Evolutionary conservation across 2,888 invertebrate genomes (phyloP).

Genomic region (Clistopyga incitator): DNA sequence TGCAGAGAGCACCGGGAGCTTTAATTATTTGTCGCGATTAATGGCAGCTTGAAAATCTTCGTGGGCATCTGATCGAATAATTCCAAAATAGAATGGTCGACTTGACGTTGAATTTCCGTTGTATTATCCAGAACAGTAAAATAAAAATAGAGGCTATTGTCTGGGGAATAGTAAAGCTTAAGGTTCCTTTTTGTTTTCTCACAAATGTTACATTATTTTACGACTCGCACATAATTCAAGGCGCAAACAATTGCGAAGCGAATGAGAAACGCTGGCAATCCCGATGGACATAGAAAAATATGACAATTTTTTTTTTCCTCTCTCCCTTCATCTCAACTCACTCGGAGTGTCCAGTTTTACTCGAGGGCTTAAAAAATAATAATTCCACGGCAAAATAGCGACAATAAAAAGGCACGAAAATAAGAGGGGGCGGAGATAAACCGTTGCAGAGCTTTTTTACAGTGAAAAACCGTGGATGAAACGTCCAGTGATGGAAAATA

Average conservation of each 20-base stretch:
- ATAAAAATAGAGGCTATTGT: neutral
- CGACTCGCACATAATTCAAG: neutral
- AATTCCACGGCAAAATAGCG: conserved; percentile 10
- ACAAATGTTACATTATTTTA: conserved; percentile 1
- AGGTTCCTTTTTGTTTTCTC: neutral
- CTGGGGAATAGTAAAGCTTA: neutral
- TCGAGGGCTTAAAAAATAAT: conserved; percentile 15
- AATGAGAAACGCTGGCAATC: neutral
- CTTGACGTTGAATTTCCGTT: neutral
- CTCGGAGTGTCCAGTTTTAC: neutral
- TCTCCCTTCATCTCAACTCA: neutral
- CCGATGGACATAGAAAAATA: neutral
- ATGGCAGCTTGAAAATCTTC: neutral
- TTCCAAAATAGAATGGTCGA: neutral
- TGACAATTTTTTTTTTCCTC: neutral
- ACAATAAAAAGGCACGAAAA: conserved; percentile 29
- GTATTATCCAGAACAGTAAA: neutral
- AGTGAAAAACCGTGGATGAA: conserved; percentile 18
- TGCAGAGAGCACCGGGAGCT: neutral
- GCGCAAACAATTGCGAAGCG: neutral
- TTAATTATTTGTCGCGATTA: neutral
- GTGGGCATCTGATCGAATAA: neutral
- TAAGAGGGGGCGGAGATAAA: conserved; percentile 36
- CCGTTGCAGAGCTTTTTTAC: conserved; percentile 58
- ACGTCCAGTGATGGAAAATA: conserved; percentile 21